Conservation (phyloP, 2,888 invertebrate species). For the Sinhomidia bicolor region DNA sequence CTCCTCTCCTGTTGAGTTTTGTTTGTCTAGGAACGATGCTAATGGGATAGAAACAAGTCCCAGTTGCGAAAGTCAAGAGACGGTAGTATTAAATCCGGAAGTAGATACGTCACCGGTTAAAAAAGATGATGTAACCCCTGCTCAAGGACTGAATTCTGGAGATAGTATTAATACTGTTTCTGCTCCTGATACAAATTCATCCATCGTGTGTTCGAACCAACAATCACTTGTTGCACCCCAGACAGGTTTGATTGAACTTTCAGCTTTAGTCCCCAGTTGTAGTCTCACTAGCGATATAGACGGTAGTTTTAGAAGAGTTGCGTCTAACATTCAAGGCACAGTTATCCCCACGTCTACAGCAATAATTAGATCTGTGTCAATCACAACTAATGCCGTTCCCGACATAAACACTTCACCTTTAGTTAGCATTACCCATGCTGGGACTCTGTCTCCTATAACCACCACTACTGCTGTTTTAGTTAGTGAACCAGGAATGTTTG, state of each 20-base stretch:
- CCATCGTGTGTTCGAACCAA: conserved; percentile 61
- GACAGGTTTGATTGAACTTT: conserved; percentile 53
- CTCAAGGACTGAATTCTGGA: neutral
- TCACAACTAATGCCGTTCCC: neutral
- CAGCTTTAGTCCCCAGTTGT: conserved; percentile 12
- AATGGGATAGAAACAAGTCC: conserved; percentile 39
- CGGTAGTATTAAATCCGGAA: neutral
- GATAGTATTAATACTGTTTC: conserved; percentile 56
- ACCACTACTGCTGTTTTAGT: conserved; percentile 62
- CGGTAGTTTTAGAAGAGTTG: conserved; percentile 18
- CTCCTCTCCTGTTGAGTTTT: neutral
- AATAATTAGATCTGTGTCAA: conserved; percentile 51
- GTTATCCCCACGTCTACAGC: conserved; percentile 58
- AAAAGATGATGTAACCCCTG: conserved; percentile 26
- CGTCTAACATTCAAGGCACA: conserved; percentile 53
- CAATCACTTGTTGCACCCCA: neutral
- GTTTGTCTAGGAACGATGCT: neutral
- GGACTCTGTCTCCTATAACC: conserved; percentile 2
- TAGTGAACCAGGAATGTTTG: conserved; percentile 60
- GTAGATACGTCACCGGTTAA: neutral
- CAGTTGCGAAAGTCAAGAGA: conserved; percentile 16
- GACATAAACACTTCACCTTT: conserved; percentile 23
- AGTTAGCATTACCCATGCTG: neutral
- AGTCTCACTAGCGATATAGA: conserved; percentile 12
- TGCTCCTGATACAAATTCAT: conserved; percentile 45